Conservation (phyloP, 2,797 vertebrate genomes). For the Sphenodon punctatus region DNA sequence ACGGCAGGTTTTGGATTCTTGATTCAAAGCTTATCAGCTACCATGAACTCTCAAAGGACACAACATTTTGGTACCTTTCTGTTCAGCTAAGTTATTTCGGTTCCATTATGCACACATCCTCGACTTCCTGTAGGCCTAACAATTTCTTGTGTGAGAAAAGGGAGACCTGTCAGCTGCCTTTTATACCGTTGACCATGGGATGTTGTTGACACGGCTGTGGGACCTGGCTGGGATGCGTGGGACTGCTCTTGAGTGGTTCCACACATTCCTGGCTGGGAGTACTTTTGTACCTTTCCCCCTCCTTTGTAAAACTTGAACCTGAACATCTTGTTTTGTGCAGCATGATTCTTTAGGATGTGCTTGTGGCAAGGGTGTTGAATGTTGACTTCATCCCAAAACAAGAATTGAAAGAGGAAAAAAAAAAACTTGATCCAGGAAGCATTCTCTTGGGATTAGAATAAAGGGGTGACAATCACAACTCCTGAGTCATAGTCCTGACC, state of each 20-base stretch:
- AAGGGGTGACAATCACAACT: neutral
- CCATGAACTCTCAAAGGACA: neutral
- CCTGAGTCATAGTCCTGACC: neutral
- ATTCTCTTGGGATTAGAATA: neutral
- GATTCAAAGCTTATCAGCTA: constrained; percentile 28
- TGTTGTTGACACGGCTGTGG: too few species aligned
- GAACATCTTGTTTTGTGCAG: neutral
- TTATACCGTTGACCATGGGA: too few species aligned
- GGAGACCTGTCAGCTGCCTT: too few species aligned
- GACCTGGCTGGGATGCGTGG: too few species aligned
- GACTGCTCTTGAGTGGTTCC: too few species aligned
- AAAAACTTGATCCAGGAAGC: neutral
- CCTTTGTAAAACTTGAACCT: neutral
- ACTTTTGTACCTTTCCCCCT: neutral
- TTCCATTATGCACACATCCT: neutral
- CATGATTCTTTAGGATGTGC: neutral
- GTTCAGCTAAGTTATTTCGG: constrained; percentile 28
- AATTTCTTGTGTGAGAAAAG: constrained; percentile 12
- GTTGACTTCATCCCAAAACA: too few species aligned
- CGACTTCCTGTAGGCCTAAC: neutral
- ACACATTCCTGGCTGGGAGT: too few species aligned
- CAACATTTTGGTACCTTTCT: neutral
- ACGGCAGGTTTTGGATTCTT: constrained; percentile 10
- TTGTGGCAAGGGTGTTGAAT: neutral
- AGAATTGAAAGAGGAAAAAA: neutral